Evolutionary conservation across 2,797 vertebrate genomes (phyloP), one percentile per base, ranked within the genome.

Genomic region (Carcharodon carcharias): DNA sequence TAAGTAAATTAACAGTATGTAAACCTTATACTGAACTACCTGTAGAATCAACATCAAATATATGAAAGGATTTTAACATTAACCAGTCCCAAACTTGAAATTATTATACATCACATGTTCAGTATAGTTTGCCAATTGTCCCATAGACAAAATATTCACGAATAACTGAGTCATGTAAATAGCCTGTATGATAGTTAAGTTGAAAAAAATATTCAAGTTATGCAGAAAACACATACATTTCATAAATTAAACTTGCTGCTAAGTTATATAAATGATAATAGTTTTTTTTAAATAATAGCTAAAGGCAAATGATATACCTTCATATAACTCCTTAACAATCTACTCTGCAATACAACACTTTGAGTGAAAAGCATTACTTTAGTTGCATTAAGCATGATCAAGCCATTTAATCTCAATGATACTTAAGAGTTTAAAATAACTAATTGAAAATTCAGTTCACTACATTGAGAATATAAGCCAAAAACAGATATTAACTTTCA

Each of bases 171-270:
- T 94, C n/a, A 65, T 94, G 63, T 94, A 94, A 94, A 67, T 65
- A 94, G 91, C 91, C 92, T 95, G 92, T 28, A 45, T 95, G 18
- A 95, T 95, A 45, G 50, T 91, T 45, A 61, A n/a, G 54, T 61
- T 91, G 88, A 91, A 91, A 61, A 28, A 28, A 35, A 85, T 85
- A 21, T 85, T 40, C 80, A 85, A 85, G 80, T 91, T 91, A 91
- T 91, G 31, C 14, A 61, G 54, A 91, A 91, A 56, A 91, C 28
- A 91, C 35, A 91, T n/a, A 88, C 40, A 56, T 89, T 91, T 14
- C 88, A 61, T 56, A 61, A 91, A 91, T 91, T 31, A 91, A 91
- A 35, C 26, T 58, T 91, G 18, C 12, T 61, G 14, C 31, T 35
- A 16, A 8, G 35, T 73, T 35, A 35, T 73, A 73, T 12, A 95